Evolutionary conservation across 2,113 vertebrate genomes (phyloP), one percentile per base, ranked within the genome.

Genomic region (Thalassarche chlororhynchos): DNA sequence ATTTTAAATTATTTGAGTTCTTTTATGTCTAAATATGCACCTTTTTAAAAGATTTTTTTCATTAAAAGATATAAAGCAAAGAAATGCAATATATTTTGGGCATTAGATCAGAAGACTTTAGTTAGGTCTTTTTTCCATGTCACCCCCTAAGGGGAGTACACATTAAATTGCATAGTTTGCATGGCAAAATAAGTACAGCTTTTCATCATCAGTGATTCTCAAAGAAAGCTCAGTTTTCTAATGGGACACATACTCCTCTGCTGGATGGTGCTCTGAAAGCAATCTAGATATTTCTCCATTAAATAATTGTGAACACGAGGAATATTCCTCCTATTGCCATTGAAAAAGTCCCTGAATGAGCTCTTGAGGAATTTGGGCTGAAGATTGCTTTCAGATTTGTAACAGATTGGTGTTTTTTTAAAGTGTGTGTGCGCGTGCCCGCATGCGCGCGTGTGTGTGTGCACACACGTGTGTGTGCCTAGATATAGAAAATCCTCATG

Each of bases 81-180:
- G 66, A 92, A 96, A 85, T 93, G 60, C 34, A 92, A 84, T 89
- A 80, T 84, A 90, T 89, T 94, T 89, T 88, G 70, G 94, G 92
- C 92, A 94, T 74, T 93, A 94, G 88, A 96, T 96, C 94, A 97
- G 91, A 97, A 96, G 78, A 44, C 4, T 83, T 77, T 72, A 70
- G 82, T 74, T 93, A 71, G 80, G 70, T 71, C 62, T 71, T 92
- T 96, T 90, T 96, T 69, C 90, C 51, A 78, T 84, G 95, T 86
- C 84, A 92, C 49, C 72, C 69, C 79, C 74, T 83, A 84, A 84
- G 65, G 87, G 49, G 52, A 92, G 29, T 75, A 46, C 57, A 84
- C 40, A 61, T 87, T 93, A 91, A 92, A 84, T 49, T n/a, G 58
- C 62, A 61, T 47, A 74, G 40, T 86, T 96, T 85, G 54, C 51